Percentiles rank a stretch among this genome's conserved stretches.
phyloP scores from a whole-genome alignment of 2,888 invertebrate genomes.

The Drosophila parthenogenetica region DNA sequence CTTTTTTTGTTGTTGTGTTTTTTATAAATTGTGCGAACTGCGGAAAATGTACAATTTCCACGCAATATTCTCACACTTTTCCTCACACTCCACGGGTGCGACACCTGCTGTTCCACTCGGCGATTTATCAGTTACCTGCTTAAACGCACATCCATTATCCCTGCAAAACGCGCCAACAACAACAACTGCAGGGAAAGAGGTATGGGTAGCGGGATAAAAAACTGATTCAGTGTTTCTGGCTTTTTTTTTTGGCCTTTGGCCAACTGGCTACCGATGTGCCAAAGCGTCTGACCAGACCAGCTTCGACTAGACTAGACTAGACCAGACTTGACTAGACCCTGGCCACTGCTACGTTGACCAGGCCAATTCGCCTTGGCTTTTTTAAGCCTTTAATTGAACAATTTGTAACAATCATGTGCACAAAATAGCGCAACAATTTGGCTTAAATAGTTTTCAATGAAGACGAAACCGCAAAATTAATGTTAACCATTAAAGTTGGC shows the following conservation, averaged over 20 bases:
- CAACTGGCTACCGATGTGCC: constrained; percentile 50
- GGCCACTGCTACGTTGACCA: neutral
- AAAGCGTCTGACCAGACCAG: constrained; percentile 7
- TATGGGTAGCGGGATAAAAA: constrained; percentile 5
- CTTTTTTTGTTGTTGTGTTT: constrained; percentile 23
- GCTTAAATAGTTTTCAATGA: constrained; percentile 79
- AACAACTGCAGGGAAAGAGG: neutral
- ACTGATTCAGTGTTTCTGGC: neutral
- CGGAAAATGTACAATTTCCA: constrained; percentile 44
- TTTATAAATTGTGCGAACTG: constrained; percentile 71
- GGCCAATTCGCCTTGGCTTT: constrained; percentile 31
- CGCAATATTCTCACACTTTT: constrained; percentile 64
- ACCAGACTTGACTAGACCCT: neutral
- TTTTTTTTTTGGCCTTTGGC: constrained; percentile 39
- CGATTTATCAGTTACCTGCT: constrained; percentile 76
- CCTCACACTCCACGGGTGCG: constrained; percentile 49
- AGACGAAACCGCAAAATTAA: constrained; percentile 69
- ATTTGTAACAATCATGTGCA: constrained; percentile 80
- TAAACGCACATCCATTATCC: constrained; percentile 79
- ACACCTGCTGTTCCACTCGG: constrained; percentile 71
- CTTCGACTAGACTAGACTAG: constrained; percentile 8
- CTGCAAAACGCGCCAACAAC: constrained; percentile 18
- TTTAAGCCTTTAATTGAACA: constrained; percentile 79
- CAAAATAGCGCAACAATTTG: constrained; percentile 78
- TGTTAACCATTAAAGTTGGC: constrained; percentile 56